Base-by-base conservation (phyloP, 2,888 invertebrate genomes). In the Lepidocyrtinus sp. region DNA sequence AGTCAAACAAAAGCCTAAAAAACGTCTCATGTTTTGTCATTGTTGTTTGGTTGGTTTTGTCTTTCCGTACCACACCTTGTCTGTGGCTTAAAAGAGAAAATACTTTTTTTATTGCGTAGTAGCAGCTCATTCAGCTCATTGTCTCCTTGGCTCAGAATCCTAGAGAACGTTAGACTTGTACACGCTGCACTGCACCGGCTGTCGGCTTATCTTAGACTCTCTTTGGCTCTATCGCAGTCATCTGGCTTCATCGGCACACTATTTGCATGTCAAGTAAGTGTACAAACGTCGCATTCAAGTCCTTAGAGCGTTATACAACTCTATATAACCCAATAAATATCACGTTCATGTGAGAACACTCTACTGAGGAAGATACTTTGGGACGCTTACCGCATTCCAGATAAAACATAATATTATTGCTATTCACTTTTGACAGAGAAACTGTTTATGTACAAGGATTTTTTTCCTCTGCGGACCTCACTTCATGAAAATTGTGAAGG, bases 321-420 rank as follows among this genome's bases (percentile, higher is more conserved):
- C 5, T 36, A 12, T 55, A 55, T 55, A 72, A 72, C 3, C 61
- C 25, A 27, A 71, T 71, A 61, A 61, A 63, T 72, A 72, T 62
- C 62, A 72, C 45, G 63, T 36, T 36, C 12, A 36, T 36, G 5
- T 7, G 5, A 36, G 12, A 5, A 36, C 36, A 36, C 36, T 36
- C 36, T 36, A 7, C 36, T 36, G 36, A 36, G 36, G 36, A 36
- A 55, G 7, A 21, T n/a, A 46, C 15, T 45, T 26, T 21, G 59
- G 73, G 25, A 73, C 73, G 64, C 27, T 73, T 55, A 64, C 64
- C 63, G 73, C 73, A 64, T 73, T 73, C 55, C 55, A 55, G 55
- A 71, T 71, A 71, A 68, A 71, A 71, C 71, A 62, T 71, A 45
- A 62, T 62, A 62, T 62, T 62, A 62, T 62, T 71, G 22, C 36